Evolutionary conservation across 2,113 vertebrate species (phyloP).

Genomic region (Vombatus ursinus): DNA sequence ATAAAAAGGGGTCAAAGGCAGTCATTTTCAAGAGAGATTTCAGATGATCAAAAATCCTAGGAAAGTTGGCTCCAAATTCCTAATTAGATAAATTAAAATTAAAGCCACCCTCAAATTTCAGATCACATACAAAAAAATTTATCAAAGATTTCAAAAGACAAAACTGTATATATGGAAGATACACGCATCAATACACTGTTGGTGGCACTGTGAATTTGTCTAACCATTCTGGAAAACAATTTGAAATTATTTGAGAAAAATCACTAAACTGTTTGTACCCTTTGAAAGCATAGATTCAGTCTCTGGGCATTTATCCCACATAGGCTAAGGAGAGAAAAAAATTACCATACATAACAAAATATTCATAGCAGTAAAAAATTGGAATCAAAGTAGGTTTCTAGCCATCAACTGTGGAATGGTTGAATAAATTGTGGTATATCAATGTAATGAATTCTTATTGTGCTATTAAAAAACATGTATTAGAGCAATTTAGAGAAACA

Average conservation of each 20-base stretch:
- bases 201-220: too few relatives aligned
- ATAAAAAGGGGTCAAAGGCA: not conserved
- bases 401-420: not conserved
- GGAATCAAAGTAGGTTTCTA: too few relatives aligned
- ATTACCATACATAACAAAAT: too few relatives aligned
- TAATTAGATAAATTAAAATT: not conserved
- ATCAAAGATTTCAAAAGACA: not conserved
- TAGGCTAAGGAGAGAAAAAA: too few relatives aligned
- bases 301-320: too few relatives aligned
- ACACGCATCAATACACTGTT: not conserved
- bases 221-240: too few relatives aligned
- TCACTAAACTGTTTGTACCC: too few relatives aligned
- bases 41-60: not conserved
- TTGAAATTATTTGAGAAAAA: too few relatives aligned
- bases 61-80: not conserved
- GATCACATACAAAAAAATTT: not conserved
- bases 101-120: not conserved
- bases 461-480: not conserved
- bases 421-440: not conserved
- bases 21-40: not conserved
- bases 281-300: too few relatives aligned
- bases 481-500: not conserved
- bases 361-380: too few relatives aligned
- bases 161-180: not conserved
- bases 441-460: not conserved